Conservation (phyloP, 2,113 vertebrate genomes). For the Chionis minor region DNA sequence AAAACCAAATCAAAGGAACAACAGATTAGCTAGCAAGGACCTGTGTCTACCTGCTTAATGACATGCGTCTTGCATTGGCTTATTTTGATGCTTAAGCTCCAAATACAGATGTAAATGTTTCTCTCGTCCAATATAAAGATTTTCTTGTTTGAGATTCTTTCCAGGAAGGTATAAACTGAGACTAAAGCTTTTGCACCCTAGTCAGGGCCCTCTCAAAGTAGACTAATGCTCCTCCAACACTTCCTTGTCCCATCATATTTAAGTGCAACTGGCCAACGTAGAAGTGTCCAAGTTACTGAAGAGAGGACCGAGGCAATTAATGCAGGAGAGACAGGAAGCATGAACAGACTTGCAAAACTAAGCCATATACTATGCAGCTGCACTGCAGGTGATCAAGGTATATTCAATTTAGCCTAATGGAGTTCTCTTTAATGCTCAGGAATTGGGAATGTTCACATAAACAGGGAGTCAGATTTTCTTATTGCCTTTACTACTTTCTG, state of each 20-base stretch:
- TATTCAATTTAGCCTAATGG: background rate
- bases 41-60: background rate
- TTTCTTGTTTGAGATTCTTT: background rate
- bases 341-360: background rate
- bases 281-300: background rate
- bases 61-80: fast-evolving
- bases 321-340: background rate
- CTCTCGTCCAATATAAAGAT: background rate
- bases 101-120: background rate
- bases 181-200: background rate
- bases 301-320: background rate
- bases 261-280: background rate
- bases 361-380: background rate
- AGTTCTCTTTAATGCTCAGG: background rate
- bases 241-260: background rate
- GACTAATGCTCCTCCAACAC: background rate
- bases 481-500: background rate
- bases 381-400: background rate
- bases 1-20: background rate
- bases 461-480: background rate
- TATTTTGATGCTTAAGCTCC: background rate
- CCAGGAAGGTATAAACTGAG: background rate
- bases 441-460: background rate
- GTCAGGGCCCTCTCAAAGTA: background rate
- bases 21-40: background rate